Evolutionary conservation across 2,888 invertebrate genomes (phyloP).

Genomic region (Drosophila imparisetae): DNA sequence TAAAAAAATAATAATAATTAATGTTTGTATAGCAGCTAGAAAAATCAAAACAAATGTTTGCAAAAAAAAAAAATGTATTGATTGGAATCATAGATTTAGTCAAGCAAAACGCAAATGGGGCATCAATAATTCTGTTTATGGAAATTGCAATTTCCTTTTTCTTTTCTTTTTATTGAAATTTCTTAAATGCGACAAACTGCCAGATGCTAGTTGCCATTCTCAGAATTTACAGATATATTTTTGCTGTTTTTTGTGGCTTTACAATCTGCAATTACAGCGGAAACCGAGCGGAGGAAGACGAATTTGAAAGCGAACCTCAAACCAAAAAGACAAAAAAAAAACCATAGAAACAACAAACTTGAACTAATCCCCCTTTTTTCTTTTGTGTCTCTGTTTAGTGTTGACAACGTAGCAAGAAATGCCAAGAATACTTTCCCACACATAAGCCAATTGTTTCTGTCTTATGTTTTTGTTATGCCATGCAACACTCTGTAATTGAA

Average conservation of each 20-base stretch:
- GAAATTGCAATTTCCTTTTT: slow-evolving; percentile 57
- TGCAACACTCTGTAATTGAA: slow-evolving; percentile 60
- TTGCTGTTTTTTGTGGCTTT: slow-evolving; percentile 10
- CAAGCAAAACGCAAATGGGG: slow-evolving; percentile 48
- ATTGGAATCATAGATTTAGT: slow-evolving; percentile 40
- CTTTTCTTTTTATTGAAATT: slow-evolving; percentile 49
- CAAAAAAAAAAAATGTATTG: slow-evolving; percentile 8
- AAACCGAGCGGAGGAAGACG: slow-evolving; percentile 29
- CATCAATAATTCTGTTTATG: slow-evolving; percentile 51
- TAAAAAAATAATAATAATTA: slow-evolving; percentile 1
- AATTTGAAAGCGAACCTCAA: slow-evolving; percentile 17
- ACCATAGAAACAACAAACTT: slow-evolving; percentile 62
- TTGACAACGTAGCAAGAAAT: slow-evolving; percentile 11
- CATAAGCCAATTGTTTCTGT: slow-evolving; percentile 37
- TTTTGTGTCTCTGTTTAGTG: slow-evolving; percentile 5
- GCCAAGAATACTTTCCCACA: slow-evolving; percentile 32
- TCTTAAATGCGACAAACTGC: slow-evolving; percentile 40
- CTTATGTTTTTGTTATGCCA: slow-evolving; percentile 19
- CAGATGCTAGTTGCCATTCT: slow-evolving; percentile 15
- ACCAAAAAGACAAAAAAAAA: slow-evolving; percentile 13
- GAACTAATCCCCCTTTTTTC: slow-evolving; percentile 15
- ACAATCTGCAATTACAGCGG: slow-evolving; percentile 39
- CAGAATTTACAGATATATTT: background rate
- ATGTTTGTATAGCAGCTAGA: slow-evolving; percentile 7
- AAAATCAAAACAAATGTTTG: slow-evolving; percentile 26